Evolutionary conservation across 2,113 vertebrate species (phyloP), one percentile per base, ranked within the genome.

Genomic region (Pseudorasbora parva): DNA sequence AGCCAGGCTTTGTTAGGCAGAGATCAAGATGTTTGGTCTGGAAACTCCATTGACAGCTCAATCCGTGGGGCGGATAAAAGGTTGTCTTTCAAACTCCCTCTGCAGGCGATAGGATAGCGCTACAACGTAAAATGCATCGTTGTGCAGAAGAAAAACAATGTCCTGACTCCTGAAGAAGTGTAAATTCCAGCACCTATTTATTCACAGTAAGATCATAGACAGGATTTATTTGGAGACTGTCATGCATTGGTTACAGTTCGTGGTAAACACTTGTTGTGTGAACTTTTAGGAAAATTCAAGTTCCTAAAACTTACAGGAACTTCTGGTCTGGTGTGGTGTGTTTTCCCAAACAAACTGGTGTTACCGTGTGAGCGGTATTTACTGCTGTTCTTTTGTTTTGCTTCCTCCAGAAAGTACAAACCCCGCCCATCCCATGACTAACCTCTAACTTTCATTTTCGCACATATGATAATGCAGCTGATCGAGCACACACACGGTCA

Each of bases 371-470:
- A 69, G 37, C 66, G 19, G 49, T 56, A 33, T 76, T 74, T 37
- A 56, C 49, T 37, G 45, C 1, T 12, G 43, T 47, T 15, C 0
- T 9, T 30, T 25, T 60, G 27, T 15, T 57, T n/a, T 77, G 33
- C 76, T 78, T 78, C 76, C 76, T 78, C 4, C 5, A 10, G 11
- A 83, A 66, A 83, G 72, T 83, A 74, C 73, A 77, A 51, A 59
- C 60, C 43, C 30, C 82, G 60, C 82, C 82, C 59, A 30, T 54
- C 47, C 14, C 5, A n/a, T 33, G 23, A 82, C 71, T 37, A 51
- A 21, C 23, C 3, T 21, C n/a, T 8, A 23, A 37, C 19, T 76
- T 23, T 66, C 27, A 21, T 45, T 37, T 37, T 47, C 11, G 7
- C 1, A 25, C 3, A 9, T 25, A 72, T 45, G 68, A 60, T 60